Percentiles rank a stretch among this genome's conserved stretches.
phyloP scores from a whole-genome alignment of 2,797 vertebrate genomes.

The Myotis findleyi region DNA sequence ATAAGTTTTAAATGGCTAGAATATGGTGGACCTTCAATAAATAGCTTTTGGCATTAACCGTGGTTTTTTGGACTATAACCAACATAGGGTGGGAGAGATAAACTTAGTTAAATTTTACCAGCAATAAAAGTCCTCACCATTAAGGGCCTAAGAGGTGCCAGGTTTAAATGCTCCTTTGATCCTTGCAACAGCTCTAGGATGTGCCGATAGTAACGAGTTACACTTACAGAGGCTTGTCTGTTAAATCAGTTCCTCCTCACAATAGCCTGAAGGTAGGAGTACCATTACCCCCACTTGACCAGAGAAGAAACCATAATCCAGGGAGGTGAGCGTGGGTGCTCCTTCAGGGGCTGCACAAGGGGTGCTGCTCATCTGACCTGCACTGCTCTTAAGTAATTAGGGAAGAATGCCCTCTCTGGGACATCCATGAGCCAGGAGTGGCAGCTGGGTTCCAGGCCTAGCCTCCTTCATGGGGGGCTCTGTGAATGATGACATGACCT shows the following conservation, averaged over 20 bases:
- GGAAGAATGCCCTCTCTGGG: background rate
- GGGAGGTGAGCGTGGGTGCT: background rate
- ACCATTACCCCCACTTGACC: background rate
- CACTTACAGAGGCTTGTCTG: background rate
- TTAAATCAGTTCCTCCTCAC: background rate
- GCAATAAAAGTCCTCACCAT: background rate
- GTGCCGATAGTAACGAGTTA: background rate
- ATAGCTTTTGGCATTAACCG: background rate
- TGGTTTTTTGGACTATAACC: background rate
- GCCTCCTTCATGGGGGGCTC: background rate
- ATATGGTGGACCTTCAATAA: background rate
- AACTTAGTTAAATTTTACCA: background rate
- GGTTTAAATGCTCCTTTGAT: background rate
- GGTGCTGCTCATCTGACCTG: rapidly evolving
- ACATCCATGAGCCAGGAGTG: background rate
- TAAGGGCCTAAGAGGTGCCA: background rate
- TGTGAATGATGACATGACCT: background rate
- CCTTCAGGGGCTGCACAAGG: background rate
- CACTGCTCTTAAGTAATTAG: background rate
- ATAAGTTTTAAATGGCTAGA: background rate
- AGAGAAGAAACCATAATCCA: background rate
- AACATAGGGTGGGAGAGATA: background rate
- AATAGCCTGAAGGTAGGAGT: background rate
- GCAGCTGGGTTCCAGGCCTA: background rate
- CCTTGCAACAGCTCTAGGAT: background rate